Conservation (phyloP, 2,888 invertebrate species). For the Chironomus riparius region DNA sequence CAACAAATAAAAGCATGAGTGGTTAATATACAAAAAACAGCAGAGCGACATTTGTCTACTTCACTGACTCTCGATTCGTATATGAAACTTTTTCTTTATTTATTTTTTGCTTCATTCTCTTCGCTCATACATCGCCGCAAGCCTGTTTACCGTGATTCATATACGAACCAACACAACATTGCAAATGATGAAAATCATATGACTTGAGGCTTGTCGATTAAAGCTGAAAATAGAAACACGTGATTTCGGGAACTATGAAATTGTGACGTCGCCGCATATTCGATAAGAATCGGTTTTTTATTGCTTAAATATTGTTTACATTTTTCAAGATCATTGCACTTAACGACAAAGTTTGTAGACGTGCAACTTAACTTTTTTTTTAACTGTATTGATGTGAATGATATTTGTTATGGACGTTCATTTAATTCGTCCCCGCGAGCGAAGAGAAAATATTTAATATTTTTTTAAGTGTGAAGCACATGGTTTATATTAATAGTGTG, state of each 20-base stretch:
- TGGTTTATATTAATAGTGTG: slow-evolving; percentile 1
- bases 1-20: not conserved
- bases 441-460: not conserved
- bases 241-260: slow-evolving; percentile 10
- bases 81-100: not conserved
- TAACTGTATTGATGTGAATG: too few relatives aligned
- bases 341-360: too few relatives aligned
- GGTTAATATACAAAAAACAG: too few relatives aligned
- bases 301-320: not conserved
- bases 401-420: not conserved
- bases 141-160: slow-evolving; percentile 2
- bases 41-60: not conserved
- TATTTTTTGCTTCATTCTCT: not conserved
- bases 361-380: not conserved
- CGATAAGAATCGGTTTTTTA: not conserved
- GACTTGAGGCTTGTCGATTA: slow-evolving; percentile 13
- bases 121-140: not conserved
- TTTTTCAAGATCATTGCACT: not conserved
- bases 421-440: not conserved
- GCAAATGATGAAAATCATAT: slow-evolving; percentile 22
- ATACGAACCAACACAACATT: not conserved
- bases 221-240: slow-evolving; percentile 26
- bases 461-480: not conserved
- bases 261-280: not conserved
- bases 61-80: not conserved